phyloP scores from a whole-genome alignment of 2,888 invertebrate species.

The Hecatera dysodea region DNA sequence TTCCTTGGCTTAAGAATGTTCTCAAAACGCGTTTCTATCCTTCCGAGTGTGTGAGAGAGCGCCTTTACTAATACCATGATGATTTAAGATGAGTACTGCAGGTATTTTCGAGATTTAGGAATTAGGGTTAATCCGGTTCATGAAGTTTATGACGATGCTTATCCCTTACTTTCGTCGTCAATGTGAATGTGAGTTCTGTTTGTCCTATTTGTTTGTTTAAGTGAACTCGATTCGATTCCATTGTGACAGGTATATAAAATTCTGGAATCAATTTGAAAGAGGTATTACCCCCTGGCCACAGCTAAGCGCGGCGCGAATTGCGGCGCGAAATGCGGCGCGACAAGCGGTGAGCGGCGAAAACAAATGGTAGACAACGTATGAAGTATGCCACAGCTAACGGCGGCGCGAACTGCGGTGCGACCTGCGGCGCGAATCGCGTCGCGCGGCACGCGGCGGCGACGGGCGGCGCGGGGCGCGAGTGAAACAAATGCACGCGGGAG shows the following conservation, averaged over 20 bases:
- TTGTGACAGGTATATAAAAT: not conserved
- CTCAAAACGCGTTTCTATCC: constrained; percentile 31
- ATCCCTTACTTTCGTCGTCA: not conserved
- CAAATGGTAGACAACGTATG: too few relatives aligned
- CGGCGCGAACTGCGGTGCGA: too few relatives aligned
- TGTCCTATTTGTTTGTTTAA: not conserved
- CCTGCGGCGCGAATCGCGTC: too few relatives aligned
- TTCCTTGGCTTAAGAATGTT: constrained; percentile 37
- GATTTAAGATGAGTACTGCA: constrained; percentile 37
- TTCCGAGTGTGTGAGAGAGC: constrained; percentile 29
- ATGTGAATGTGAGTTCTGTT: not conserved
- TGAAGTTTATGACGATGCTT: constrained; percentile 31
- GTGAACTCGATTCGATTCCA: not conserved
- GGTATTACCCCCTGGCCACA: too few relatives aligned
- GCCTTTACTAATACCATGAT: constrained; percentile 30
- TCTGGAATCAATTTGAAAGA: not conserved
- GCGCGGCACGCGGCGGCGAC: too few relatives aligned
- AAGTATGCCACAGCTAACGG: too few relatives aligned
- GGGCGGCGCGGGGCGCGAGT: too few relatives aligned
- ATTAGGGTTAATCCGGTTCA: constrained; percentile 28
- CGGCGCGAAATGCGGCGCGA: too few relatives aligned
- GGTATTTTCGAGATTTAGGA: constrained; percentile 37
- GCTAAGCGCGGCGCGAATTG: too few relatives aligned
- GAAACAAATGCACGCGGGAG: too few relatives aligned
- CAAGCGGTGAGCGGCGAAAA: too few relatives aligned